A percentile compares a stretch with the other conserved stretches of the same genome.
Conservation (phyloP, 2,113 vertebrate genomes). For the Microtus ochrogaster region DNA sequence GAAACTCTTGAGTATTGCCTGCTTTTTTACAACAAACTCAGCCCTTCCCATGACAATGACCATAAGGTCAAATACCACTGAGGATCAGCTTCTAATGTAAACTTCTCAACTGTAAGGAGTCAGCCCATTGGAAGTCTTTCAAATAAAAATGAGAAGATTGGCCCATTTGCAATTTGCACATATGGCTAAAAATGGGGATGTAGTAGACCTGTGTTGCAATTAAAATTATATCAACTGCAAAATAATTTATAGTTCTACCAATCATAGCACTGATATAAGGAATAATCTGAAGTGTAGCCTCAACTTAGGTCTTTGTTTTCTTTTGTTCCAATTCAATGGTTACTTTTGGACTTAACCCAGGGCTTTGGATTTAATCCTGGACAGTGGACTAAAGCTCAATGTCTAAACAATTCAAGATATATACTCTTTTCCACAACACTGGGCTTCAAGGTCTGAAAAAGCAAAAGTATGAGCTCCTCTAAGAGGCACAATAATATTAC, state of each 20-base stretch:
- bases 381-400: background rate
- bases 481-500: background rate
- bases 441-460: background rate
- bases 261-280: background rate
- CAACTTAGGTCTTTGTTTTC: background rate
- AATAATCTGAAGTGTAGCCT: background rate
- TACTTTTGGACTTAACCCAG: background rate
- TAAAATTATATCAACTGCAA: background rate
- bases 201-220: background rate
- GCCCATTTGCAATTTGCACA: background rate
- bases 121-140: background rate
- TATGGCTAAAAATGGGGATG: background rate
- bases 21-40: background rate
- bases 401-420: background rate
- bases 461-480: background rate
- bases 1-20: background rate
- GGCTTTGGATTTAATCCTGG: background rate
- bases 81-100: background rate
- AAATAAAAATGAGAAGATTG: background rate
- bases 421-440: background rate
- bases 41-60: background rate
- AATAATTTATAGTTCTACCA: background rate
- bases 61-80: background rate
- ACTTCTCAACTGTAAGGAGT: background rate
- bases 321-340: background rate